Conservation (phyloP, 2,113 vertebrate genomes). For the Pycnonotus jocosus region DNA sequence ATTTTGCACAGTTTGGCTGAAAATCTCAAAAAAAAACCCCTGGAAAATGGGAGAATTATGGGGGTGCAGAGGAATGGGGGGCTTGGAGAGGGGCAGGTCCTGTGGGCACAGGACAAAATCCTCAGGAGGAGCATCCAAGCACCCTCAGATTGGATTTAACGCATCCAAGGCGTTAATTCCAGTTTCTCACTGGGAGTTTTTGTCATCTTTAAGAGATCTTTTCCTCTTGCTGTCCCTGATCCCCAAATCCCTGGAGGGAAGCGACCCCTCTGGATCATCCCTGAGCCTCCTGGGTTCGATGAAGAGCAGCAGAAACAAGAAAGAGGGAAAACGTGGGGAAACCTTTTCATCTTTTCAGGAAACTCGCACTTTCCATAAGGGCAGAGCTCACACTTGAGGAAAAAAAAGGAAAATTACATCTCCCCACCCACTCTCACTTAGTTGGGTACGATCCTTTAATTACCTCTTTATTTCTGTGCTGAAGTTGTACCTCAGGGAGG, state of each 20-base stretch:
- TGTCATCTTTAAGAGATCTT: background rate
- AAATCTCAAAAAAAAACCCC: background rate
- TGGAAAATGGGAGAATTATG: background rate
- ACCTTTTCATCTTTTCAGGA: background rate
- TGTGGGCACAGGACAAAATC: fast-evolving
- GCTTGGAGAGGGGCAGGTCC: background rate
- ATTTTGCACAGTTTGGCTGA: background rate
- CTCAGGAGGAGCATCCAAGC: background rate
- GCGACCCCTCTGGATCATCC: fast-evolving
- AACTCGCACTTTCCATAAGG: background rate
- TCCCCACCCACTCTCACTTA: background rate
- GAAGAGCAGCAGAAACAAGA: background rate
- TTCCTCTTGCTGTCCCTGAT: background rate
- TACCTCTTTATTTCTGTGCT: slow-evolving; percentile 10
- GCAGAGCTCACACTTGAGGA: background rate
- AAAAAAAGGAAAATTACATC: background rate
- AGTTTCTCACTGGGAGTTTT: background rate
- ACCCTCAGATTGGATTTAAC: background rate
- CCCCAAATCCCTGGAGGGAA: background rate
- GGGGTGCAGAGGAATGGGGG: fast-evolving
- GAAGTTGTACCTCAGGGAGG: background rate
- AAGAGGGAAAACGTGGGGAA: background rate
- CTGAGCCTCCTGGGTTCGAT: fast-evolving
- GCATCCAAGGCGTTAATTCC: background rate
- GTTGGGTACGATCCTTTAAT: slow-evolving; percentile 60